Conservation (phyloP, 1,140 invertebrate genomes). For the Plectrocnemia conspersa region DNA sequence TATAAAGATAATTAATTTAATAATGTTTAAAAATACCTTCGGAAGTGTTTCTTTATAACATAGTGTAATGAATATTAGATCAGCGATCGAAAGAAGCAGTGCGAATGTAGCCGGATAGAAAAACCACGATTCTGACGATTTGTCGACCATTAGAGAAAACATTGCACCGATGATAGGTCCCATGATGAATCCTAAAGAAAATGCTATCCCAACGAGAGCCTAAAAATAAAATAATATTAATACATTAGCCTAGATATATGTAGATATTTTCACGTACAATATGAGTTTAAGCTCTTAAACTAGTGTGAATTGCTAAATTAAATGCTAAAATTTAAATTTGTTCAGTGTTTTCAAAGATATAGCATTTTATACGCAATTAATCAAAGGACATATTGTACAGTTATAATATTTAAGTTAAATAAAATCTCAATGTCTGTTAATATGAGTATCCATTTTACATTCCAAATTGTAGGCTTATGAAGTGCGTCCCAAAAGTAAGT, state of each 20-base stretch:
- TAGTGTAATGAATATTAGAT: conserved; percentile 73
- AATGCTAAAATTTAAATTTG: neutral
- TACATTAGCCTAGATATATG: conserved; percentile 1
- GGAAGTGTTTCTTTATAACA: conserved; percentile 84
- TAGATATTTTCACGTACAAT: no score
- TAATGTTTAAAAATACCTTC: conserved; percentile 49
- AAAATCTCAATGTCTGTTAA: no score
- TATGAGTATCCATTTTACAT: no score
- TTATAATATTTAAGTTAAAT: no score
- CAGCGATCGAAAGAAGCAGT: conserved; percentile 67
- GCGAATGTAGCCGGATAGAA: conserved; percentile 82
- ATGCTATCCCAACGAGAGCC: conserved; percentile 94
- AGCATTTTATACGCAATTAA: neutral
- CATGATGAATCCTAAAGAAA: conserved; percentile 94
- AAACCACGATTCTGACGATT: conserved; percentile 66
- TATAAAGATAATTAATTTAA: conserved; percentile 18
- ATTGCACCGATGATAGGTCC: conserved; percentile 92
- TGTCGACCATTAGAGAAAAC: conserved; percentile 72
- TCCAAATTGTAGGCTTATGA: no score
- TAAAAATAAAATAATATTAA: conserved; percentile 50
- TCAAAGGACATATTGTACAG: neutral
- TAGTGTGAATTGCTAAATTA: neutral
- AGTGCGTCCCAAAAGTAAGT: no score
- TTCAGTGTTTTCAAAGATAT: neutral
- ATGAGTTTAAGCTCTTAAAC: neutral